Percentiles rank a stretch among this genome's conserved stretches.
phyloP scores from a whole-genome alignment of 2,113 vertebrate species.

The Bombycilla garrulus region DNA sequence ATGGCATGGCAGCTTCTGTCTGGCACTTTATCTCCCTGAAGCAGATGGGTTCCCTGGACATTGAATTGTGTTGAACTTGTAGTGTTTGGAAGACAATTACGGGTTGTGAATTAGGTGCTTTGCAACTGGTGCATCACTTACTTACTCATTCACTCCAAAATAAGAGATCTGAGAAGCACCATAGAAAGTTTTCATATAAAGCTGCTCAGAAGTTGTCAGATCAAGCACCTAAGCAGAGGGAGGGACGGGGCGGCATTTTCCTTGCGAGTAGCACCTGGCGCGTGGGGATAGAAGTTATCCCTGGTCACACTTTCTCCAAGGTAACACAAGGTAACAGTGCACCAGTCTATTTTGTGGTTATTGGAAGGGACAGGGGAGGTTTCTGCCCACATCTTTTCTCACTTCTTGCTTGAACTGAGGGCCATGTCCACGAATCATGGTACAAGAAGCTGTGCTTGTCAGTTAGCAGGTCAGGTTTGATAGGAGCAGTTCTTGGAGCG shows the following conservation, averaged over 20 bases:
- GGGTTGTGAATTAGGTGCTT: not conserved
- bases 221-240: not conserved
- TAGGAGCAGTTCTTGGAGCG: not conserved
- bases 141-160: not conserved
- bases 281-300: not conserved
- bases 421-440: not conserved
- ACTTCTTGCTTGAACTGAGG: not conserved
- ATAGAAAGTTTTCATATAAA: fast-evolving
- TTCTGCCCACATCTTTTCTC: not conserved
- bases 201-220: not conserved
- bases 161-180: not conserved
- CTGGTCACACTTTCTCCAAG: not conserved
- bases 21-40: not conserved
- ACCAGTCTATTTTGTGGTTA: not conserved
- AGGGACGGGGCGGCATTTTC: not conserved
- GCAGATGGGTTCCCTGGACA: not conserved
- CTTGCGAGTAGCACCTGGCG: not conserved
- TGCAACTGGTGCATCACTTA: not conserved
- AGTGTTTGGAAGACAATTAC: not conserved
- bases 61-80: not conserved
- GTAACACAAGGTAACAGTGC: not conserved
- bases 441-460: not conserved
- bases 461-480: not conserved
- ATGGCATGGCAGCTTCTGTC: not conserved
- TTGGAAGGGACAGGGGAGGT: not conserved